Evolutionary conservation across 2,797 vertebrate genomes (phyloP).

Genomic region (Enteromius anoplus): DNA sequence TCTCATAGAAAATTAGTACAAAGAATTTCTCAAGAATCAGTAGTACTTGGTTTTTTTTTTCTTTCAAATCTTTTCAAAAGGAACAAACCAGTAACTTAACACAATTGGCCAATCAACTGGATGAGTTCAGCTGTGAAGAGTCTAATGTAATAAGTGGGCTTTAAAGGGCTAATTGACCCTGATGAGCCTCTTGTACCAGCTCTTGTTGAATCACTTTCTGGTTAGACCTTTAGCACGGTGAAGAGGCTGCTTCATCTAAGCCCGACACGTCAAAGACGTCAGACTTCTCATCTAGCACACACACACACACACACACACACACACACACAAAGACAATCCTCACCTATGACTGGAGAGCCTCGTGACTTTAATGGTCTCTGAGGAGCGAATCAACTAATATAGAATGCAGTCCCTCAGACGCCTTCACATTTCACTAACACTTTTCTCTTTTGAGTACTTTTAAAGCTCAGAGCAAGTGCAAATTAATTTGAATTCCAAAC

Average conservation of each 20-base stretch:
- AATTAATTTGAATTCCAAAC: slow-evolving; percentile 6
- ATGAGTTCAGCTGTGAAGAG: slow-evolving; percentile 32
- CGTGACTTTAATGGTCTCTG: background rate
- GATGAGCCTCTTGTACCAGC: slow-evolving; percentile 45
- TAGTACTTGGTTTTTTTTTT: background rate
- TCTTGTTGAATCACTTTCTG: slow-evolving; percentile 49
- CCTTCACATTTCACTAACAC: background rate
- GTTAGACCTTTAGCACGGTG: slow-evolving; percentile 42
- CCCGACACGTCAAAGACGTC: slow-evolving; percentile 21
- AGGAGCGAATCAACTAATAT: background rate
- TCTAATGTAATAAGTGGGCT: slow-evolving; percentile 40
- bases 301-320: slow-evolving; percentile 5
- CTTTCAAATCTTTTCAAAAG: slow-evolving; percentile 32
- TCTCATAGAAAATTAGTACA: slow-evolving; percentile 23
- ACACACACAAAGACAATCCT: background rate
- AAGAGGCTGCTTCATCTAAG: slow-evolving; percentile 49
- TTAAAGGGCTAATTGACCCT: slow-evolving; percentile 49
- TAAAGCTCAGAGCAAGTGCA: slow-evolving; percentile 23
- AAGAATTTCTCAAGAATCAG: slow-evolving; percentile 13
- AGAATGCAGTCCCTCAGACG: slow-evolving; percentile 1
- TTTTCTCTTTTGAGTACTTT: slow-evolving; percentile 9
- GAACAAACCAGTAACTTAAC: slow-evolving; percentile 39
- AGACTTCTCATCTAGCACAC: slow-evolving; percentile 2
- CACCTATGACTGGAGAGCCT: slow-evolving; percentile 10
- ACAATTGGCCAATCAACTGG: slow-evolving; percentile 37